Percentiles rank a stretch among this genome's conserved stretches.
Evolutionary conservation across 1,140 invertebrate genomes (phyloP).

Genomic region (Dinothrombium tinctorium): DNA sequence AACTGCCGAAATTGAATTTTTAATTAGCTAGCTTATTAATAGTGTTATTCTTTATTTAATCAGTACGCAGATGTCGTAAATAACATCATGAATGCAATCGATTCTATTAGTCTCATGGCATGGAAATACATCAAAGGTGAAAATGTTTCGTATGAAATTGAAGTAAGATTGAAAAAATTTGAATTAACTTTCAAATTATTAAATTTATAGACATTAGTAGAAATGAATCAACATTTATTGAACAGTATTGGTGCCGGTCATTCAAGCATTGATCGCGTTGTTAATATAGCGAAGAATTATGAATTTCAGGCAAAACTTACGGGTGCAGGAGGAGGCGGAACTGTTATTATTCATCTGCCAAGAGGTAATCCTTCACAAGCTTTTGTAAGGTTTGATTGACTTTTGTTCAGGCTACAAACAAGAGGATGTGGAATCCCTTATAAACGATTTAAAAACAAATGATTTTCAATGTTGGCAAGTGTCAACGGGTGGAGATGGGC

Average conservation of each 20-base stretch:
- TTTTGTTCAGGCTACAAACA: too few species aligned
- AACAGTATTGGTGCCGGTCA: conserved; percentile 62
- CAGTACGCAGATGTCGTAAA: conserved; percentile 15
- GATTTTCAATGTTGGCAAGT: too few species aligned
- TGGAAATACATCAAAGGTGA: conserved; percentile 14
- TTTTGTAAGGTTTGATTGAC: too few species aligned
- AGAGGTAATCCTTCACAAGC: too few species aligned
- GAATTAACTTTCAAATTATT: not conserved
- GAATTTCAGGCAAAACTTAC: conserved; percentile 62
- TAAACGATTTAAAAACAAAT: too few species aligned
- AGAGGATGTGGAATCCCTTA: too few species aligned
- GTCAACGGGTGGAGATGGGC: too few species aligned
- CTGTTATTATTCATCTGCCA: conserved; percentile 9
- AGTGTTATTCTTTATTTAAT: conserved; percentile 7
- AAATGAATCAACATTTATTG: conserved; percentile 67
- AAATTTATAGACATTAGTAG: conserved; percentile 34
- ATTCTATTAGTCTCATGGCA: conserved; percentile 12
- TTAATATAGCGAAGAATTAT: conserved; percentile 35
- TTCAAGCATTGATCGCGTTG: conserved; percentile 49
- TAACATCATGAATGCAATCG: conserved; percentile 15
- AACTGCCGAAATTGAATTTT: too few species aligned
- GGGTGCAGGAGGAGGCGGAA: conserved; percentile 72
- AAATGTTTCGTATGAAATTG: conserved; percentile 4
- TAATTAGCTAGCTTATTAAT: too few species aligned
- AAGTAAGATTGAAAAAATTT: conserved; percentile 8